phyloP scores from a whole-genome alignment of 2,113 vertebrate species.

The Hippopotamus amphibius region DNA sequence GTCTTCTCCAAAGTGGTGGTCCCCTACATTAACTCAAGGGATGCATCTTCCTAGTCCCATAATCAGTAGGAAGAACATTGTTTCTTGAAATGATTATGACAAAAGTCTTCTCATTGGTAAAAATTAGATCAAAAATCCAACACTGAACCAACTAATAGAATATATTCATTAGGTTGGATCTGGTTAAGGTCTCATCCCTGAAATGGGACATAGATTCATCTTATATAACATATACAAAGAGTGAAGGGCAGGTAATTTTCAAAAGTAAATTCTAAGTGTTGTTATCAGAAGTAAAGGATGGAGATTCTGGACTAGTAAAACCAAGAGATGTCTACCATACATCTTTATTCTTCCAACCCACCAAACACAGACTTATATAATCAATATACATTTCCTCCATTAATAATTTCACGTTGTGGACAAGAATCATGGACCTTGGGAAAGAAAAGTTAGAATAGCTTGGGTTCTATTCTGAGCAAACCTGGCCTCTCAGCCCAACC shows the following conservation, averaged over 20 bases:
- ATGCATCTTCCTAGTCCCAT: not conserved
- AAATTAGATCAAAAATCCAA: slow-evolving; percentile 6
- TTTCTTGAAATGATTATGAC: not conserved
- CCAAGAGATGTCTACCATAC: not conserved
- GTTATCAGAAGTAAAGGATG: not conserved
- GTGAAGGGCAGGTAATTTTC: not conserved
- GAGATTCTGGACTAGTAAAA: not conserved
- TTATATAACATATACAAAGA: not conserved
- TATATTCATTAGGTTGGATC: not conserved
- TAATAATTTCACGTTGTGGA: not conserved
- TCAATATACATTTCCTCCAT: not conserved
- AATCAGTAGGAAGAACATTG: not conserved
- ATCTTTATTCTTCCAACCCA: not conserved
- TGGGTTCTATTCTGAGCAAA: not conserved
- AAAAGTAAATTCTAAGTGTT: not conserved
- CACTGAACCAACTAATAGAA: not conserved
- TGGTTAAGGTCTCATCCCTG: not conserved
- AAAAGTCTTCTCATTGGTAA: not conserved
- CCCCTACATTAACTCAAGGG: not conserved
- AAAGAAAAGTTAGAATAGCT: not conserved
- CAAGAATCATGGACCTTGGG: not conserved
- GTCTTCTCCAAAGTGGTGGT: not conserved
- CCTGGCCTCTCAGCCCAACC: not conserved
- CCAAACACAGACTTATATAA: not conserved
- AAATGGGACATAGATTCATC: not conserved